Evolutionary conservation across 2,888 invertebrate species (phyloP), one percentile per base, ranked within the genome.

Genomic region (Amblyjoppa proteus): DNA sequence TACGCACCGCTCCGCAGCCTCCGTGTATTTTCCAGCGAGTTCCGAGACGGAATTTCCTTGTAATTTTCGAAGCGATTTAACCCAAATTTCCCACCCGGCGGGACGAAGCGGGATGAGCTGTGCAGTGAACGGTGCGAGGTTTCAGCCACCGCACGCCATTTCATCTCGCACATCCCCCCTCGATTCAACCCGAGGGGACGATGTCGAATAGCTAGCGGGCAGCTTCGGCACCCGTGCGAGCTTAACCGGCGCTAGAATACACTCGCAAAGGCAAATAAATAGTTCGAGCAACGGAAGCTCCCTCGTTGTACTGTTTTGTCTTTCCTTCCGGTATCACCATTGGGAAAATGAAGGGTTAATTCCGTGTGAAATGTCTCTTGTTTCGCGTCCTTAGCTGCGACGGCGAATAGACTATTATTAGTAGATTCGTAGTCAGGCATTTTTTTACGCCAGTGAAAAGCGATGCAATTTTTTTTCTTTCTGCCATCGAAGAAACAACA

Each of bases 61-160:
- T 88, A 88, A 89, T 89, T 89, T 90, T 90, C 87, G 68, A 69
- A 80, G 78, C 87, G 87, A 89, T 88, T 89, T 88, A 87, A 88
- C 86, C 74, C 76, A 87, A 87, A 88, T 89, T 87, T 88, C 87
- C 56, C 28, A 56, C 66, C 71, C 61, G 61, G 41, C 66, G 51
- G 20, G 66, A 58, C 45, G 51, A 49, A 25, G 49, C 61, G 53
- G 64, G 45, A 53, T 25, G 49, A 34, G 49, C 41, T n/a, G 25
- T 34, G 25, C 56, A 71, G 64, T 34, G 66, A 73, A 58, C 66
- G 70, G 66, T 31, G 69, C 34, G 70, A 75, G 76, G 64, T 69
- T 75, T 75, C 31, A 69, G 64, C 71, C 51, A 69, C 68, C 51
- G 53, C 73, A 75, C 71, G 80, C 64, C 81, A 75, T 84, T 81